These are phyloP conservation scores for Hippopotamyrus pictus DNA, from an alignment of 2,797 vertebrate genomes.

Conservation along the genomic window DNA sequence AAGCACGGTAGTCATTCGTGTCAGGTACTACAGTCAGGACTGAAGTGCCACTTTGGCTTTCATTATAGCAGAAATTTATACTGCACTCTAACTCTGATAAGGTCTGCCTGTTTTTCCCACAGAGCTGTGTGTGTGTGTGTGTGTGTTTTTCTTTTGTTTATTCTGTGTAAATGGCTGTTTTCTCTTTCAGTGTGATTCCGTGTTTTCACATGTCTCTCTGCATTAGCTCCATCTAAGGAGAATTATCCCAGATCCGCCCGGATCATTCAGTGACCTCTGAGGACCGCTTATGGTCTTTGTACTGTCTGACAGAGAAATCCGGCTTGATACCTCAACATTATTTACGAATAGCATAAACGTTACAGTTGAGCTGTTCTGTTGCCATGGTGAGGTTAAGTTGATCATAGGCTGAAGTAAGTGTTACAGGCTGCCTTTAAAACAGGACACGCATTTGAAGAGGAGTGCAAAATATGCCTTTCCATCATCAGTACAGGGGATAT, in stretches of 20 bases:
- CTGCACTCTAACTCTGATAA: neutral
- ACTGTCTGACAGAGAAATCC: slow-evolving; percentile 4
- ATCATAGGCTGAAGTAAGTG: slow-evolving; percentile 24
- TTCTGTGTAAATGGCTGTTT: neutral
- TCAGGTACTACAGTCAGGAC: slow-evolving; percentile 9
- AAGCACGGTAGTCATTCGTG: slow-evolving; percentile 10
- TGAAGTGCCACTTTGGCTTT: slow-evolving; percentile 22
- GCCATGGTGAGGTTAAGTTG: slow-evolving; percentile 56
- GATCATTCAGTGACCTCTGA: slow-evolving; percentile 14
- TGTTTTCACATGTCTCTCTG: slow-evolving; percentile 10
- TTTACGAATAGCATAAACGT: slow-evolving; percentile 19
- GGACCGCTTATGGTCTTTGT: slow-evolving; percentile 15
- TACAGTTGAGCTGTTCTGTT: slow-evolving; percentile 43
- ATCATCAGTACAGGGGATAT: slow-evolving; percentile 47
- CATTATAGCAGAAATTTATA: slow-evolving; percentile 14
- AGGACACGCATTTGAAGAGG: slow-evolving; percentile 58
- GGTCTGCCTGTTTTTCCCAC: neutral
- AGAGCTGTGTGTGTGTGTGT: neutral
- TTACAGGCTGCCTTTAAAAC: slow-evolving; percentile 49
- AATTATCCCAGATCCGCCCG: neutral
- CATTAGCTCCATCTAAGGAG: slow-evolving; percentile 1
- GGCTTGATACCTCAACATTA: neutral
- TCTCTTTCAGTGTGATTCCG: neutral
- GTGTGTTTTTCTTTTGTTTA: neutral
- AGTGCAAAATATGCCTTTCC: slow-evolving; percentile 49